Percentiles rank a stretch among this genome's conserved stretches.
These are phyloP conservation scores for Coptodon bakossiorum DNA, from an alignment of 2,113 vertebrate species.

Conservation along the genomic window DNA sequence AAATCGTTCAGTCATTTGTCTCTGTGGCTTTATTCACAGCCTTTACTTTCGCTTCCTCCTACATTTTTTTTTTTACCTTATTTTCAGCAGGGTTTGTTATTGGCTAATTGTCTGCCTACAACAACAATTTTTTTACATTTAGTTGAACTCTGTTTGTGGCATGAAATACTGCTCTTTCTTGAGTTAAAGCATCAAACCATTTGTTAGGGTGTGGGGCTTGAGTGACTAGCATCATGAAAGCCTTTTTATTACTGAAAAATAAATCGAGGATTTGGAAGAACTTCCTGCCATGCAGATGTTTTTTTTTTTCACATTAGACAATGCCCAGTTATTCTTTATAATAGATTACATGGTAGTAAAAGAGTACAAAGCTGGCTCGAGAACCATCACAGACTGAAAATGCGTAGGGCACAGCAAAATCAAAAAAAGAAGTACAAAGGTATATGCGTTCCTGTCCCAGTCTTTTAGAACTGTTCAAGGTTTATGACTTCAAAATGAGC, in stretches of 20 bases:
- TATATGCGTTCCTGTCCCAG: not conserved
- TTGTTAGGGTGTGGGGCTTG: not conserved
- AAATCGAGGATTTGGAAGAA: not conserved
- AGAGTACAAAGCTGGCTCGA: not conserved
- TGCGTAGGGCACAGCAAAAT: not conserved
- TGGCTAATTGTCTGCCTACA: not conserved
- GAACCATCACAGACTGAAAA: not conserved
- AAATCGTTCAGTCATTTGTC: not conserved
- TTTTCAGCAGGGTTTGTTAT: not conserved
- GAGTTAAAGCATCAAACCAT: not conserved
- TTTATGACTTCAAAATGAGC: not conserved
- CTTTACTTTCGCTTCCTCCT: not conserved
- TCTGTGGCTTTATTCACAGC: not conserved
- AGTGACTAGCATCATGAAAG: not conserved
- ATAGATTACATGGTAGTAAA: not conserved
- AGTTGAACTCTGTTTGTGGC: not conserved
- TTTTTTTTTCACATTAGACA: not conserved
- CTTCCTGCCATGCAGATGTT: not conserved
- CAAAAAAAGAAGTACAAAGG: not conserved
- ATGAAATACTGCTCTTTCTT: not conserved
- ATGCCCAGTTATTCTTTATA: not conserved
- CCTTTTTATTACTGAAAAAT: not conserved
- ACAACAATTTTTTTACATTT: not conserved
- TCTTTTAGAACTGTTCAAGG: not conserved
- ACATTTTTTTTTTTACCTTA: not conserved